phyloP scores from a whole-genome alignment of 1,140 invertebrate species.

The Trissolcus basalis region DNA sequence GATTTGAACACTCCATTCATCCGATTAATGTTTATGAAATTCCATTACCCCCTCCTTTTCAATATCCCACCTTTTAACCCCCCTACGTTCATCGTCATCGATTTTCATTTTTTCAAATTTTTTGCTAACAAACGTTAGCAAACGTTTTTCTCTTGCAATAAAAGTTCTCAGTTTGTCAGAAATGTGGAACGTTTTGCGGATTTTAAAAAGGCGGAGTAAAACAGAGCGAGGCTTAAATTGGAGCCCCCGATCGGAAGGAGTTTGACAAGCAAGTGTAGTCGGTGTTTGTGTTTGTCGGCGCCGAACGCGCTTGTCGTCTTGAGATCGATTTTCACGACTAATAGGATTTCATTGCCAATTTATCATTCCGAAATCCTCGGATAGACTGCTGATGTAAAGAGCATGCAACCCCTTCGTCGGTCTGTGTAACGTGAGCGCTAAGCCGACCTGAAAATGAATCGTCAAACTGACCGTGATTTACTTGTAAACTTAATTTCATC shows the following conservation, averaged over 20 bases:
- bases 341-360: conserved; percentile 31
- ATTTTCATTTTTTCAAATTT: too few species aligned
- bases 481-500: not conserved
- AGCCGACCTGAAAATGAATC: conserved; percentile 12
- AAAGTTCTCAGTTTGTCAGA: too few species aligned
- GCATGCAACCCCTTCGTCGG: not conserved
- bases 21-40: not conserved
- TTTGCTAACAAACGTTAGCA: too few species aligned
- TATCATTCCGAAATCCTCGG: conserved; percentile 25
- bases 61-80: too few species aligned
- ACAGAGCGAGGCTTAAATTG: conserved; percentile 5
- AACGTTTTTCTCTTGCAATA: too few species aligned
- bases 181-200: not conserved
- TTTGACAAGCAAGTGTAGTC: conserved; percentile 10
- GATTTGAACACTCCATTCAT: not conserved
- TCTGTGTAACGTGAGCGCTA: conserved; percentile 30
- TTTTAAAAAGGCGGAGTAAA: not conserved
- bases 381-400: conserved; percentile 21
- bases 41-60: not conserved
- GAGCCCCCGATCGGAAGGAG: not conserved
- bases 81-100: too few species aligned
- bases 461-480: not conserved
- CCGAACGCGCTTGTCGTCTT: conserved; percentile 36
- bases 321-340: conserved; percentile 34
- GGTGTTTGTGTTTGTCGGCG: conserved; percentile 17